Base-by-base conservation (phyloP, 2,888 invertebrate genomes). In the Oxystoma pomonae region DNA sequence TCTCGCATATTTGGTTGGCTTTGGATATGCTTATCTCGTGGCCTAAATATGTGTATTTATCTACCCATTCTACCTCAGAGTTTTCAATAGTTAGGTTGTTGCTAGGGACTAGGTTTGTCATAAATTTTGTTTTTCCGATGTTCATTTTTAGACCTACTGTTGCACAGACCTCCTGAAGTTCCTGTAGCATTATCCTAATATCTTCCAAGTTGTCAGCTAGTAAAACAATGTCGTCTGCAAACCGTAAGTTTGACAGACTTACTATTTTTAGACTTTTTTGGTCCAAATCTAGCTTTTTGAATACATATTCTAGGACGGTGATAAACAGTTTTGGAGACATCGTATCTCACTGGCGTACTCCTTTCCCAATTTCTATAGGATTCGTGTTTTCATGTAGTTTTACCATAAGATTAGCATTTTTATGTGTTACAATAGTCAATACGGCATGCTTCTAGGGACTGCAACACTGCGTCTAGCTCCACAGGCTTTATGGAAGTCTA, bases 151-250 rank as follows among this genome's bases (percentile, higher is more conserved):
- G 20, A 3, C 62, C 58, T 16, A 51, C 20, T 59, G n/a, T n/a
- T n/a, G n/a, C n/a, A n/a, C n/a, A n/a, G n/a, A n/a, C 18, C 55
- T 57, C 20, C n/a, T 50, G 50, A 18, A 57, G 57, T 9, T 57
- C 57, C 20, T 3, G 7, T 5, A 57, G 57, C 57, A 57, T 57
- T 7, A 5, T 16, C 20, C 17, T 17, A 21, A 9, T n/a, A n/a
- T n/a, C n/a, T n/a, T n/a, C n/a, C n/a, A n/a, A n/a, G n/a, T n/a
- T n/a, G n/a, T n/a, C n/a, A n/a, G n/a, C n/a, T 3, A 62, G 5
- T 18, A 63, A 18, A n/a, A 63, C 63, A 9, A 65, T 60, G 22
- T 65, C 65, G 18, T 65, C 63, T 9, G 63, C 65, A 50, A 65
- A 65, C 17, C 63, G 55, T 18, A 63, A 62, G 49, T 65, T 50